Base-by-base conservation (phyloP, 2,113 vertebrate genomes). In the Apodemus speciosus region DNA sequence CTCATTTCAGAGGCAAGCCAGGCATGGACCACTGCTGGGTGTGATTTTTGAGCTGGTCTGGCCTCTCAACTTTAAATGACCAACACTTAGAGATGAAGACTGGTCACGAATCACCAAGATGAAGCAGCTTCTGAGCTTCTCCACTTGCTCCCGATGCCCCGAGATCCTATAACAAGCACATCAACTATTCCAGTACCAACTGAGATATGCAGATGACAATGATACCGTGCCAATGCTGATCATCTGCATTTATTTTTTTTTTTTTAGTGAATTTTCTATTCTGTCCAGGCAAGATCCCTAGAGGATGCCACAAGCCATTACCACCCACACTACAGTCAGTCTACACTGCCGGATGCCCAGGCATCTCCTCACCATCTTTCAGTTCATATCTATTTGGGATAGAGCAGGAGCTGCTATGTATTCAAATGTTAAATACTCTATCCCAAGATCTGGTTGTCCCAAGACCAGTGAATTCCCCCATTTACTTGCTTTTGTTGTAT, bases 291-390 rank as follows among this genome's bases (percentile, higher is more conserved):
- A 75, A 79, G 18, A 27, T 25, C 16, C 16, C 14, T 40, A n/a
- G 58, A 81, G 5, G 62, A 16, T 53, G 0, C 38, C 64, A 5
- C 30, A 85, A 46, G 18, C 69, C 80, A 58, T 23, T n/a, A 51
- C 4, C 49, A 35, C 30, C 56, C n/a, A 64, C 0, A 0, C 0
- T 53, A 14, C 11, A 14, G 51, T 53, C 51, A 53, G 0, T 58
- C 30, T 76, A 32, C 18, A 11, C 18, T 14, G 20, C 77, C 20
- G 0, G 13, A 32, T 38, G 4, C 18, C 27, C 9, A 35, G 9
- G 30, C 1, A 35, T 40, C 60, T 81, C 35, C 69, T 76, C 49
- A 8, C 43, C 20, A 6, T 76, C 60, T 32, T 38, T 88, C n/a
- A 40, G 18, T 94, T 53, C 49, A 5, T 51, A 2, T 87, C 27